A percentile compares a stretch with the other conserved stretches of the same genome.
Conservation (phyloP, 2,888 invertebrate genomes). For the Sesia bembeciformis region DNA sequence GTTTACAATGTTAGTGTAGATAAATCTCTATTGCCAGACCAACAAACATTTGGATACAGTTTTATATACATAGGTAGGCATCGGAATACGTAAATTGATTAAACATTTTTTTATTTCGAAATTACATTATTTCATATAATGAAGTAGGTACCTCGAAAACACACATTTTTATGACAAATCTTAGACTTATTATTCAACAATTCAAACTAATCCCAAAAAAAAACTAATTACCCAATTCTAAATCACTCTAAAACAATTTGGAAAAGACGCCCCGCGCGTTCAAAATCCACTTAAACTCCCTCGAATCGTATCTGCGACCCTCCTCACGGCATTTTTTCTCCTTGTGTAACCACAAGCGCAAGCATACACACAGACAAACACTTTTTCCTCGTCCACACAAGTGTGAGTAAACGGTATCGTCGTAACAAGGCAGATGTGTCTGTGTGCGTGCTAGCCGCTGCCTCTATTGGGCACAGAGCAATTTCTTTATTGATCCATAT, state of each 20-base stretch:
- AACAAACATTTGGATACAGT: too few species aligned
- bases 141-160: too few species aligned
- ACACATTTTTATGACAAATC: too few species aligned
- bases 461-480: slow-evolving; percentile 69
- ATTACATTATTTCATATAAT: too few species aligned
- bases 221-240: not conserved
- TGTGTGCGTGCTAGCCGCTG: slow-evolving; percentile 43
- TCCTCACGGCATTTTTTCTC: slow-evolving; percentile 9
- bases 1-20: too few species aligned
- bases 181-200: not conserved
- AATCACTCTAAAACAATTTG: not conserved
- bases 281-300: slow-evolving; percentile 4
- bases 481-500: slow-evolving; percentile 76
- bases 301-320: slow-evolving; percentile 2
- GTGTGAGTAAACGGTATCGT: slow-evolving; percentile 12
- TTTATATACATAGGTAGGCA: too few species aligned
- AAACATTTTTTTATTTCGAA: too few species aligned
- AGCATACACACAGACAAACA: slow-evolving; percentile 22
- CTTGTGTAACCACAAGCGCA: slow-evolving; percentile 18
- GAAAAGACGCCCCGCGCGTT: slow-evolving; percentile 3
- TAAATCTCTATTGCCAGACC: too few species aligned
- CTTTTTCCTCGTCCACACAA: slow-evolving; percentile 22
- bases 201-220: not conserved
- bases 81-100: too few species aligned
- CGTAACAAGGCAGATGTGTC: slow-evolving; percentile 13